Base-by-base conservation (phyloP, 2,888 invertebrate species). In the Tetranychus truncatus region DNA sequence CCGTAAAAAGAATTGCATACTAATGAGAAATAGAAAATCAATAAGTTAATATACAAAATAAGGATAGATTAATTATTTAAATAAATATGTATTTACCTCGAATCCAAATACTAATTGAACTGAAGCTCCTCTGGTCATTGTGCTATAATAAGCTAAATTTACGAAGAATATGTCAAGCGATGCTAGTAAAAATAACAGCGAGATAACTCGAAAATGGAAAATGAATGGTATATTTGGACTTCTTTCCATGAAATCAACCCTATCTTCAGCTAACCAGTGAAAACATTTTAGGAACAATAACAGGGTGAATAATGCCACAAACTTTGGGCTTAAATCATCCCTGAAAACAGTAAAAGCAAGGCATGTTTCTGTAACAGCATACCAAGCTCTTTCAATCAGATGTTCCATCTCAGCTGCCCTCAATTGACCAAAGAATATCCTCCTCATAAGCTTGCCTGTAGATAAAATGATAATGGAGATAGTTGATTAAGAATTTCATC, bases 291-390 rank as follows among this genome's bases (percentile, higher is more conserved):
- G 85, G 83, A 99, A 97, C 77, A 99, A 86, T 75, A 99, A 85
- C 72, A 99, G 87, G 3, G 96, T 96, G 82, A 99, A 99, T 76
- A 97, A 86, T 45, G 95, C 95, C 80, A 99, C 94, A 86, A 99
- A 99, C 82, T 92, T 91, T 18, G 93, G 93, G 85, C 93, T 95
- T 83, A 99, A 96, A 82, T 99, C 99, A 85, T 99, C 99, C 81
- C 96, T 87, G 84, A 97, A 97, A 11, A 97, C 95, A 69, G 97
- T 99, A 83, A 99, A 99, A 11, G 99, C 99, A 81, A 99, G 85
- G 84, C 99, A 99, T 24, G 99, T 99, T 85, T 99, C 99, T n/a
- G 97, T 96, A 77, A 99, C 89, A 8, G 99, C 97, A 86, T 99
- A 99, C 97, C 99, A 96, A 72, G 95, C 93, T 79, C 95, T 87